Base-by-base conservation (phyloP, 2,888 invertebrate genomes). In the Clostera curtula region DNA sequence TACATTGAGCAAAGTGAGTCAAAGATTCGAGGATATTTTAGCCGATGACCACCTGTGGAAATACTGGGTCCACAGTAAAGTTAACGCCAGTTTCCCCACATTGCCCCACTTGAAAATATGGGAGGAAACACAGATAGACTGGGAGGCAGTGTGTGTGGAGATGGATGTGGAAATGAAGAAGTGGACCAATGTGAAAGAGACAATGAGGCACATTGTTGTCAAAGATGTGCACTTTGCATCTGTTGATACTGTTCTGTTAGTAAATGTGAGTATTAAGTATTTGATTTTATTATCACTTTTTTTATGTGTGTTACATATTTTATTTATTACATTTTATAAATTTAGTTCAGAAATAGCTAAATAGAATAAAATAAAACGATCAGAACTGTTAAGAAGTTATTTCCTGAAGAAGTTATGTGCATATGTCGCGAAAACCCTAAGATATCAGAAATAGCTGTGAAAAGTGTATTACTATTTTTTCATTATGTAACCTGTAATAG, bases 121-220 rank as follows among this genome's bases (percentile, higher is more conserved):
- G 54, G 69, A 83, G 20, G 69, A 80, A 12, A 60, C 65, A 26
- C 71, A 74, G 30, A 46, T 83, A 9, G 79, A 85, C 47, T 88
- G 87, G 87, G 84, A 83, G 47, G 65, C 74, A 24, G 75, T 88
- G 0, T 89, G 88, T 61, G 75, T 88, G 20, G 85, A 86, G 36
- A 80, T 90, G 56, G 88, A 90, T 51, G 80, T 84, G 31, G 85
- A 88, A 42, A 67, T 65, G 37, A 69, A 72, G 24, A 70, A 85
- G 39, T 90, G 90, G 90, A 65, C 55, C 4, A 63, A 85, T 58
- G 59, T 71, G 3, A 59, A 70, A 3, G 59, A 74, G 15, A 67
- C 71, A 24, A 76, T 85, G 61, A 73, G 67, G 38, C 80, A 85
- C 48, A 58, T 86, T 33, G 71, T 77, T 20, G 68, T 86, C 5